A percentile compares a stretch with the other conserved stretches of the same genome.
These are phyloP conservation scores for Salvelinus namaycush DNA, from an alignment of 2,113 vertebrate genomes.

Conservation along the genomic window DNA sequence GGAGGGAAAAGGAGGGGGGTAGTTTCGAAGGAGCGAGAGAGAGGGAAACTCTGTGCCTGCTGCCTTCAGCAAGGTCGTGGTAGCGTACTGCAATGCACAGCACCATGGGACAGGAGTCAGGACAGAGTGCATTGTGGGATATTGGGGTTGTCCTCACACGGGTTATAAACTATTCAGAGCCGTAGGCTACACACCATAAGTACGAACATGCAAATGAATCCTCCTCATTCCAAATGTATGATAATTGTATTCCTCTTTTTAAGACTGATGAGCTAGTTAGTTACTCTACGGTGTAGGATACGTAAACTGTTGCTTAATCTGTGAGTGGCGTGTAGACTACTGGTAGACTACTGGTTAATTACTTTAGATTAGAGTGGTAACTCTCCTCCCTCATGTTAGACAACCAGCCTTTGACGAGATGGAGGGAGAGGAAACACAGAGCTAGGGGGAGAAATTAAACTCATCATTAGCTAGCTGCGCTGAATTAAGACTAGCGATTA, in stretches of 20 bases:
- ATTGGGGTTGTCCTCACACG: background rate
- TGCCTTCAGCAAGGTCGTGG: conserved; percentile 32
- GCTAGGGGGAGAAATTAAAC: conserved; percentile 16
- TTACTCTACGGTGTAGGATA: background rate
- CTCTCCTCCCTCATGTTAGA: conserved; percentile 32
- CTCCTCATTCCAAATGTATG: background rate
- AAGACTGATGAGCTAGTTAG: background rate
- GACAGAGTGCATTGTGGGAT: background rate
- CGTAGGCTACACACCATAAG: background rate
- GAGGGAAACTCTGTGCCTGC: conserved; percentile 35
- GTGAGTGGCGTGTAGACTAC: background rate
- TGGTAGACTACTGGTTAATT: conserved; percentile 35
- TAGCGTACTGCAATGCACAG: background rate
- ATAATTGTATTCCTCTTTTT: background rate
- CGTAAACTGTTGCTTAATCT: too few species aligned
- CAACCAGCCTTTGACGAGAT: conserved; percentile 4
- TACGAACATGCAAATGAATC: conserved; percentile 1
- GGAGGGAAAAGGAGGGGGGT: background rate
- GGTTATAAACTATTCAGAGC: background rate
- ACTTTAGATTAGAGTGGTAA: conserved; percentile 45
- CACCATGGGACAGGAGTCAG: background rate
- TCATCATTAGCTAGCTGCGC: conserved; percentile 16
- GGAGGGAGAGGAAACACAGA: conserved; percentile 18
- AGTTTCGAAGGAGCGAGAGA: background rate
- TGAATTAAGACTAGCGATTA: conserved; percentile 17